Evolutionary conservation across 2,888 invertebrate genomes (phyloP), one percentile per base, ranked within the genome.

Genomic region (Dorcus hopei): DNA sequence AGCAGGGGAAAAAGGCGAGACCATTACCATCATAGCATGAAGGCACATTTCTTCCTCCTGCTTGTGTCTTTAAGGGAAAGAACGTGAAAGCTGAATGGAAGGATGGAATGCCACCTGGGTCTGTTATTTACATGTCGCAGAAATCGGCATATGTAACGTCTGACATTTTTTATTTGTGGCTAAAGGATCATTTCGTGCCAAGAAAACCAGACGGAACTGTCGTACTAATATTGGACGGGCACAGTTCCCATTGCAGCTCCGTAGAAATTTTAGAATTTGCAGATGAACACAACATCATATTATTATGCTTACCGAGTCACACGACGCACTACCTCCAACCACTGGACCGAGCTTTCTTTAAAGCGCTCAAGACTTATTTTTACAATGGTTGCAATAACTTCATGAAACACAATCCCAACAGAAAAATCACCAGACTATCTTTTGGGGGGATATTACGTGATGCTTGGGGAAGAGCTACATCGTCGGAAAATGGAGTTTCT

Each of bases 1-100:
- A 52, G 67, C 70, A 9, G 58, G 59, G 9, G 68, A 72, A 65
- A 70, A 67, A 49, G 72, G 72, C 8, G 71, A 76, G 62, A 76
- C 71, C 2, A 65, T 72, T 19, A 66, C 72, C 2, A 56, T 76
- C 2, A 67, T 75, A 19, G 69, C 68, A 3, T 75, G 75, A 68
- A 59, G 73, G 74, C 11, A 51, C 19, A 14, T 71, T 71, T 61
- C 39, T 72, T 9, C 69, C 70, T 8, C 70, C 71, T 6, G 64
- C 59, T n/a, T 55, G 63, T n/a, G 59, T 72, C 51, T 62, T 70
- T 38, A 68, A 70, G 61, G 69, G 71, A 5, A 66, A 68, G 50
- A 11, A 41, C 11, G 9, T 9, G n/a, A 41, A 41, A 41, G 41
- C 9, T 11, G 65, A 71, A 54, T 66, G 65, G 52, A 47, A 57